phyloP scores from a whole-genome alignment of 2,888 invertebrate species.

The Margaritifera margaritifera region DNA sequence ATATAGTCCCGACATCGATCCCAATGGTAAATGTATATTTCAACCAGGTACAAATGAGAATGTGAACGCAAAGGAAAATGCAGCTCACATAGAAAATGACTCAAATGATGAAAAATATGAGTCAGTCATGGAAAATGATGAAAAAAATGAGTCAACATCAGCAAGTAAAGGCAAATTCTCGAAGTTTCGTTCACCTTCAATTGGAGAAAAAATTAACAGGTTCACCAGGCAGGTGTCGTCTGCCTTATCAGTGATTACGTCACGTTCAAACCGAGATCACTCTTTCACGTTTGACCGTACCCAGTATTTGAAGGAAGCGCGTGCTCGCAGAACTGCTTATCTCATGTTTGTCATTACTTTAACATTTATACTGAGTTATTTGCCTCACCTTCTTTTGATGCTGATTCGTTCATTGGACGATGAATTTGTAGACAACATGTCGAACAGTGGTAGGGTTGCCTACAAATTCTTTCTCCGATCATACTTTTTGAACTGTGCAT shows the following conservation, averaged over 20 bases:
- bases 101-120: slow-evolving; percentile 16
- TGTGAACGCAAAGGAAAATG: neutral
- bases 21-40: neutral
- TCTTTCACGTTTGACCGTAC: neutral
- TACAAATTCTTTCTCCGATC: slow-evolving; percentile 45
- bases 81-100: neutral
- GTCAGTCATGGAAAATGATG: slow-evolving; percentile 16
- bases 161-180: neutral
- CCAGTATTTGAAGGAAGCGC: slow-evolving; percentile 19
- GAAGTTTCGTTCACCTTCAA: too few species aligned
- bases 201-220: too few species aligned
- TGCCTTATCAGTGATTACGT: too few species aligned
- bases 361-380: slow-evolving; percentile 38
- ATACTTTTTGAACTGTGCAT: slow-evolving; percentile 46
- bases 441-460: slow-evolving; percentile 22
- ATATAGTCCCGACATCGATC: neutral
- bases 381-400: slow-evolving; percentile 38
- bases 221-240: too few species aligned
- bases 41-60: neutral
- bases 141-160: slow-evolving; percentile 15
- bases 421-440: slow-evolving; percentile 31
- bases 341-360: slow-evolving; percentile 43
- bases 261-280: too few species aligned
- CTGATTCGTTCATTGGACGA: slow-evolving; percentile 21
- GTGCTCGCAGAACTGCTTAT: slow-evolving; percentile 40